These are phyloP conservation scores for Campoplex capitator DNA, from an alignment of 2,888 invertebrate genomes.

Conservation along the genomic window DNA sequence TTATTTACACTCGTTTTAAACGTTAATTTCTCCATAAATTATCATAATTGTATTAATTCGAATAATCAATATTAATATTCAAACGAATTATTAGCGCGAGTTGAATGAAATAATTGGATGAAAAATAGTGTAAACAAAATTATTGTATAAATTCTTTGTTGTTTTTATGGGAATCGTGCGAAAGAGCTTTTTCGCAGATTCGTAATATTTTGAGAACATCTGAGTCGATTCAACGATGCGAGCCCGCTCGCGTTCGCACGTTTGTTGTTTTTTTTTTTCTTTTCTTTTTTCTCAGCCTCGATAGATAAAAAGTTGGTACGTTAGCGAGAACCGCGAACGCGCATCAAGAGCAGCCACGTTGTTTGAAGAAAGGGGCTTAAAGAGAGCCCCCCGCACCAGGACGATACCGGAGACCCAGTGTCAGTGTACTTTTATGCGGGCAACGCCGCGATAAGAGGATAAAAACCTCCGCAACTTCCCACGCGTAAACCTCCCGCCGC, in stretches of 20 bases:
- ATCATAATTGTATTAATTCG: neutral
- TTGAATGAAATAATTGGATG: neutral
- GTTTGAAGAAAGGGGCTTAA: constrained; percentile 2
- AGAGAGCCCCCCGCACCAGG: constrained; percentile 28
- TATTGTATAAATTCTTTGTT: neutral
- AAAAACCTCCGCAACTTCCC: constrained; percentile 76
- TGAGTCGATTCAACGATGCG: constrained; percentile 30
- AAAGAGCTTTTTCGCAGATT: constrained; percentile 1
- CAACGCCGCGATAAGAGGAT: constrained; percentile 75
- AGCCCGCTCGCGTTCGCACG: constrained; percentile 33
- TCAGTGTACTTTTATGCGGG: constrained; percentile 75
- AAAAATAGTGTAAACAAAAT: neutral
- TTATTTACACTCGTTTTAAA: neutral
- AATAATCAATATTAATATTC: neutral
- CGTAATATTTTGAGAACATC: constrained; percentile 26
- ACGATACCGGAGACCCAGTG: constrained; percentile 36
- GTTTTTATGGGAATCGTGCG: neutral
- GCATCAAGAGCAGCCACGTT: neutral
- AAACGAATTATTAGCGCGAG: neutral
- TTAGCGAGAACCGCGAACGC: constrained; percentile 24
- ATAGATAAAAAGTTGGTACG: constrained; percentile 60
- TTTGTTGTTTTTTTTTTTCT: constrained; percentile 8
- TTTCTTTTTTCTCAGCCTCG: constrained; percentile 50
- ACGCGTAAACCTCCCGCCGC: constrained; percentile 68
- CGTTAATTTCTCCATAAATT: neutral